Evolutionary conservation across 2,888 invertebrate genomes (phyloP).

Genomic region (Volucella zonaria): DNA sequence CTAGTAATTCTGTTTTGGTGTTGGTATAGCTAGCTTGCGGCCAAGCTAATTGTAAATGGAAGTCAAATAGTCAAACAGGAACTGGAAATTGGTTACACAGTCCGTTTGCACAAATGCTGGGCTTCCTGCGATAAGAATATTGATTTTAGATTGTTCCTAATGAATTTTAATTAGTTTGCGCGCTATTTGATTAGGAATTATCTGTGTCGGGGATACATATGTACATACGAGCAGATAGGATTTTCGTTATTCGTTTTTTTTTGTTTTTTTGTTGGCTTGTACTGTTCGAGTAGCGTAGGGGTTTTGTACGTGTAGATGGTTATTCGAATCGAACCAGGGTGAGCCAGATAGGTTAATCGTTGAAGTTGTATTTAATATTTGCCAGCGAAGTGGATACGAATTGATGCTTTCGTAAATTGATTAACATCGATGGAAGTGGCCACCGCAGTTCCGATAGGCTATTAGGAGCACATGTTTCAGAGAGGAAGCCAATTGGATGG

Average conservation of each 20-base stretch:
- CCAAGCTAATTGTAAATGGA: constrained; percentile 71
- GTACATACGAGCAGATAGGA: neutral
- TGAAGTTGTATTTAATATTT: constrained; percentile 38
- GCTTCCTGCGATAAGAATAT: constrained; percentile 74
- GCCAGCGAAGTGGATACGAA: neutral
- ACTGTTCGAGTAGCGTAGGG: neutral
- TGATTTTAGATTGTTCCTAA: constrained; percentile 74
- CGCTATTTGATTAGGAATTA: constrained; percentile 65
- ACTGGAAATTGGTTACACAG: constrained; percentile 72
- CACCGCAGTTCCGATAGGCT: no score
- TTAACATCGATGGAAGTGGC: no score
- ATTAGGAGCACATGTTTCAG: no score
- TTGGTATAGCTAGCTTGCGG: constrained; percentile 1
- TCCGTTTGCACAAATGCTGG: constrained; percentile 66
- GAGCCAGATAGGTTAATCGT: constrained; percentile 40
- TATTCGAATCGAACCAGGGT: constrained; percentile 19
- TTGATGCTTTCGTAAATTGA: neutral
- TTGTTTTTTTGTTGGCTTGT: neutral
- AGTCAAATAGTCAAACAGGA: constrained; percentile 71
- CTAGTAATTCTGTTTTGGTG: constrained; percentile 16
- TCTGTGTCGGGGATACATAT: constrained; percentile 11
- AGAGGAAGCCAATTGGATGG: no score
- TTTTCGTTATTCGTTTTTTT: constrained; percentile 10
- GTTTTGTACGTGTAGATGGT: constrained; percentile 12
- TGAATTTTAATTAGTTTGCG: constrained; percentile 73